Evolutionary conservation across 2,113 vertebrate genomes (phyloP), one percentile per base, ranked within the genome.

Genomic region (Octodon degus): DNA sequence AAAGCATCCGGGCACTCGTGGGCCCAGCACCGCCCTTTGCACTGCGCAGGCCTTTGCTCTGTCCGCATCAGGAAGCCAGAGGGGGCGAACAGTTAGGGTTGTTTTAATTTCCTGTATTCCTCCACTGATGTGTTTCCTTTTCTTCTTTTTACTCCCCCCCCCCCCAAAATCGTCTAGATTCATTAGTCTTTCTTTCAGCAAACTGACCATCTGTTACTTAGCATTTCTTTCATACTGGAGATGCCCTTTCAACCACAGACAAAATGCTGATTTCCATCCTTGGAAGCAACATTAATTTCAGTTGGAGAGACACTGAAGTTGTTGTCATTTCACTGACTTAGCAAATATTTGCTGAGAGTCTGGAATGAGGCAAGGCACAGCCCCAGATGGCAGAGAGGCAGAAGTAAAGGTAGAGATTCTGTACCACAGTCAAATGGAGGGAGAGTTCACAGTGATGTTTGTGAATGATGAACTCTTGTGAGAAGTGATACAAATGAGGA

Each of bases 1-100:
- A 97, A 97, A 97, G 94, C 91, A 62, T 34, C 86, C 58, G 97
- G 97, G 97, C 86, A 97, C 97, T 97, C 86, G 85, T 96, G 77
- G 97, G 93, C 87, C 94, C 22, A 1, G 93, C 70, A 95, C 93
- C 2, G 92, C 96, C 60, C 92, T 34, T 19, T 8, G 34, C 37
- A 98, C 98, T 97, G 98, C 94, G 95, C 96, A 97, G 95, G 98
- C 93, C 85, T 80, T 76, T 93, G 37, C 90, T 88, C 87, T 25
- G 7, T 89, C 87, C 27, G 7, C n/a, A 40, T 79, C 90, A 97
- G 96, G 50, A 85, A 43, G 90, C 94, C 84, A 72, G 97, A 80
- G 70, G 79, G 27, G 83, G 83, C 60, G 77, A 84, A 9, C 1
- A 72, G 67, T n/a, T 62, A 93, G 12, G 27, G 93, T 27, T 84